Conservation (phyloP, 2,113 vertebrate species). For the Brachypodius melanocephalos region DNA sequence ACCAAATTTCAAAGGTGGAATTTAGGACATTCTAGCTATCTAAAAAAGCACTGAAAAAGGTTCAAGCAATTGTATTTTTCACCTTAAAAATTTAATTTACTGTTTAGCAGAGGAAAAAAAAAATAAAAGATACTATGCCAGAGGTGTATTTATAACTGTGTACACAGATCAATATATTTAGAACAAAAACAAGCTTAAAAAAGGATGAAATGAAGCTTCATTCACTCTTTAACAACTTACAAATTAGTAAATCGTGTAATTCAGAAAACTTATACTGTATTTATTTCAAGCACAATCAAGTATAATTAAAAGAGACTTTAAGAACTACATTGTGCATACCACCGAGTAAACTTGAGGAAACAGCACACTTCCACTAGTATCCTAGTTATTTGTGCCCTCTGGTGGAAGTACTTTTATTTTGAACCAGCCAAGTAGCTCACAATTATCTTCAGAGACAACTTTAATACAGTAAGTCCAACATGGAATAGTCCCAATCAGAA, state of each 20-base stretch:
- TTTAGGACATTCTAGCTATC: not conserved
- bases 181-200: not conserved
- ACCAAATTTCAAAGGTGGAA: not conserved
- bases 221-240: not conserved
- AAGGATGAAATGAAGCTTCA: not conserved
- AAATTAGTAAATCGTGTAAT: not conserved
- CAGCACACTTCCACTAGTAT: not conserved
- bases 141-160: not conserved
- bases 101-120: not conserved
- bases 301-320: not conserved
- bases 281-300: not conserved
- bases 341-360: not conserved
- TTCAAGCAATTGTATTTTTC: not conserved
- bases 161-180: not conserved
- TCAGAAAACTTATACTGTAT: not conserved
- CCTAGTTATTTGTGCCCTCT: slow-evolving; percentile 59
- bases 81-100: not conserved
- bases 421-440: not conserved
- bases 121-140: not conserved
- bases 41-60: not conserved
- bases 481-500: not conserved
- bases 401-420: slow-evolving; percentile 46
- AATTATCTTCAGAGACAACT: not conserved
- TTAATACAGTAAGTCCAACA: not conserved
- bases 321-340: not conserved